Base-by-base conservation (phyloP, 2,797 vertebrate species). In the Hemitrygon akajei region DNA sequence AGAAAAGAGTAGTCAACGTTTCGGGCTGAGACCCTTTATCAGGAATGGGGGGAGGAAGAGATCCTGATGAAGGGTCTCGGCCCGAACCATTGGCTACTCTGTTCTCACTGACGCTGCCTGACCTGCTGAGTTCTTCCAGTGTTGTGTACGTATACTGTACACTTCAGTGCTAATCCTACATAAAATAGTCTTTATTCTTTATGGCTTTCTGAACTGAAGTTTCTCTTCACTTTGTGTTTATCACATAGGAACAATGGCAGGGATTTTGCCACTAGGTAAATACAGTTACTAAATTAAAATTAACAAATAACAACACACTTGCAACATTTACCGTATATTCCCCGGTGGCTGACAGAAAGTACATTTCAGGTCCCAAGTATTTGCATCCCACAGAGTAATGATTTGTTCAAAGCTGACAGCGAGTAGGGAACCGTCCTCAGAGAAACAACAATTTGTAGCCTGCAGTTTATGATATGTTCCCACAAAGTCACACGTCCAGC, bases 401-500 rank as follows among this genome's bases (percentile, higher is more conserved):
- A 97, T 98, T 96, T 98, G 97, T 94, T 98, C 96, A 94, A 99
- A 99, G 96, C 97, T 96, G 92, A 99, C 97, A 0, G 98, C 98
- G 95, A 99, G 95, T 95, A 99, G 95, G 94, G 99, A 99, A 30
- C 98, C 97, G 7, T 99, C 98, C 93, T 98, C 98, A 5, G 98
- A 99, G 96, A 99, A 99, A 93, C 97, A 97, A 96, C 98, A 98
- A 95, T 97, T 96, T 0, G 96, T 96, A 0, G 98, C 98, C 94
- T 95, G 96, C 95, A 98, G 97, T 95, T 96, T 95, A 95, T 98
- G 99, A 94, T 99, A 99, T 95, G 97, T 96, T 86, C 98, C 98
- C 7, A 99, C 97, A 0, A 98, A 99, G 94, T 99, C 98, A 97
- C 99, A 99, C 84, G 96, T 97, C 98, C 99, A 99, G 94, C 96